Evolutionary conservation across 2,888 invertebrate genomes (phyloP).

Genomic region (Tenthredo scrophulariae): DNA sequence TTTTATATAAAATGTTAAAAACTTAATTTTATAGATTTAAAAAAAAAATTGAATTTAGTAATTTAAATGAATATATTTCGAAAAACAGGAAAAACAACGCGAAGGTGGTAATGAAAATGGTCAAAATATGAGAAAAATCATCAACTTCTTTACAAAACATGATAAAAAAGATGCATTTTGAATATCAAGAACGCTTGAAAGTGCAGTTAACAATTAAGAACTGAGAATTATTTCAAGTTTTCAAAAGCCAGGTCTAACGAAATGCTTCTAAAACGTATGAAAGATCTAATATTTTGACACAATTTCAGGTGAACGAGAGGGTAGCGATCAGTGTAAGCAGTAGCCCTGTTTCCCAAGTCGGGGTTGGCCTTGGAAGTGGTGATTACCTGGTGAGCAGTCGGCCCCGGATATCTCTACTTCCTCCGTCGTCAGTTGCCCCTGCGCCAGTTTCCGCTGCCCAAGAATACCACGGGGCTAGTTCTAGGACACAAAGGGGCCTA

Average conservation of each 20-base stretch:
- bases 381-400: constrained; percentile 75
- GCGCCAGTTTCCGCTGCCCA: constrained; percentile 79
- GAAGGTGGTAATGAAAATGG: too few species aligned
- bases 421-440: constrained; percentile 80
- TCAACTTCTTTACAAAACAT: not conserved
- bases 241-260: not conserved
- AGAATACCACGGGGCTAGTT: constrained; percentile 79
- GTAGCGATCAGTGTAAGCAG: constrained; percentile 76
- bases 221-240: not conserved
- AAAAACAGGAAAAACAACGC: not conserved
- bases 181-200: not conserved
- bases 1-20: too few species aligned
- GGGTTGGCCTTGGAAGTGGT: constrained; percentile 69
- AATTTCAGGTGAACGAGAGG: constrained; percentile 75
- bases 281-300: not conserved
- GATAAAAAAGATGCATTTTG: not conserved
- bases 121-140: not conserved
- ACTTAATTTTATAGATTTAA: too few species aligned
- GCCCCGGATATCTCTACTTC: constrained; percentile 85
- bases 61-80: not conserved
- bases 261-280: not conserved
- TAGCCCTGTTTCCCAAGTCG: constrained; percentile 73
- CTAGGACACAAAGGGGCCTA: constrained; percentile 73
- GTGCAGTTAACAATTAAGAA: too few species aligned
- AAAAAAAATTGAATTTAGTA: too few species aligned